phyloP scores from a whole-genome alignment of 2,113 vertebrate genomes.

The Athene cunicularia region DNA sequence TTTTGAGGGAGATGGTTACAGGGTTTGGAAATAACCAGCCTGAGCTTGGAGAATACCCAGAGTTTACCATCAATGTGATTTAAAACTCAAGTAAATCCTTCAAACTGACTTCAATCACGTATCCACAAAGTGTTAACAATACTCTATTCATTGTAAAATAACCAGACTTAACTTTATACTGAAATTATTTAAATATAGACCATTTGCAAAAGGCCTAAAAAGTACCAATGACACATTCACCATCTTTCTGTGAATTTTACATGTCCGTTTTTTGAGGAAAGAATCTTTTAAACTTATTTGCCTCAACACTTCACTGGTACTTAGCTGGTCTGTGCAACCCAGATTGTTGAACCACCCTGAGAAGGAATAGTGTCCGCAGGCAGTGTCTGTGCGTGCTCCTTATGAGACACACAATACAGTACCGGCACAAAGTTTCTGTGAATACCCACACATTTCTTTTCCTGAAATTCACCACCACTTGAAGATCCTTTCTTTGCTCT shows the following conservation, averaged over 20 bases:
- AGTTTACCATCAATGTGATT: neutral
- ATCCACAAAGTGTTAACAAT: neutral
- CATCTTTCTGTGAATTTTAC: neutral
- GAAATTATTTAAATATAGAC: neutral
- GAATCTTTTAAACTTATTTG: neutral
- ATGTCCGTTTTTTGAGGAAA: neutral
- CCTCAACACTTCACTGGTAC: neutral
- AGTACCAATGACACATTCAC: rapidly evolving
- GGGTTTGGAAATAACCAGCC: neutral
- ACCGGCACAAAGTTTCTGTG: neutral
- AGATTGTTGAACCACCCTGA: neutral
- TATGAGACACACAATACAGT: rapidly evolving
- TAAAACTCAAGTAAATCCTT: neutral
- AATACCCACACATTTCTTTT: neutral
- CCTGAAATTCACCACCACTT: neutral
- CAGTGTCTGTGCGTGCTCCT: neutral
- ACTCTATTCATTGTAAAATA: neutral
- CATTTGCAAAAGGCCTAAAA: neutral
- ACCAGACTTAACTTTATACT: neutral
- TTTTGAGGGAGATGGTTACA: neutral
- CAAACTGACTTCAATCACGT: neutral
- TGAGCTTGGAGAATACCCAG: neutral
- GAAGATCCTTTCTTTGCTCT: neutral
- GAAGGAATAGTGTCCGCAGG: neutral
- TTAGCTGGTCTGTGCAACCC: neutral